Evolutionary conservation across 2,113 vertebrate genomes (phyloP), one percentile per base, ranked within the genome.

Genomic region (Seriola rivoliana): DNA sequence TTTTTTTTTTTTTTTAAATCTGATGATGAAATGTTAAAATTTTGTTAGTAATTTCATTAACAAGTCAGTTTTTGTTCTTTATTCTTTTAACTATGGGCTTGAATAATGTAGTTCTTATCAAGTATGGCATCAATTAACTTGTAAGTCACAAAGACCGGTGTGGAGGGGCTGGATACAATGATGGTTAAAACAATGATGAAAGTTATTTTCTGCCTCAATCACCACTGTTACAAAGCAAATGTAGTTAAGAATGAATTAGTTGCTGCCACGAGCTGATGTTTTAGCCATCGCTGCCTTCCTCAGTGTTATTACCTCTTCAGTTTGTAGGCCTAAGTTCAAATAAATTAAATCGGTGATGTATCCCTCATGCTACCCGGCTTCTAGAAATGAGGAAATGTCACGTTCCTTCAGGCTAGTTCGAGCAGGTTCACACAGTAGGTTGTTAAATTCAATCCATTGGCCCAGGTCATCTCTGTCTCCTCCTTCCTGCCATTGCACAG

Each of bases 281-380:
- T 89, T 65, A 88, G 73, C 86, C 87, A 63, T 69, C 9, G 78
- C 89, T 90, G 89, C 80, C 91, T 93, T 92, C 71, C 73, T 73
- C 50, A 25, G 4, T 54, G 3, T 55, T 73, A 46, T 73, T 64
- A 73, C 63, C 77, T 71, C 74, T 60, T 90, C 36, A 66, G 71
- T 80, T 68, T 58, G 3, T 65, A 38, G 76, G 0, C 64, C 44
- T 67, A 42, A 23, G 36, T 70, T 54, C 3, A 69, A 25, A 36
- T 44, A 65, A 5, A 0, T 3, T 2, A 54, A 71, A 25, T 65
- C 13, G 9, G 2, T 40, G 6, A 11, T 71, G 4, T 2, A 12
- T 48, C 59, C 21, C 36, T 71, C 14, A 11, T 38, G 50, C 57
- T 59, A 17, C 67, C 57, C 12, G 42, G 38, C 9, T 7, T 40